phyloP scores from a whole-genome alignment of 1,140 invertebrate species.

The Meloidogyne hapla region DNA sequence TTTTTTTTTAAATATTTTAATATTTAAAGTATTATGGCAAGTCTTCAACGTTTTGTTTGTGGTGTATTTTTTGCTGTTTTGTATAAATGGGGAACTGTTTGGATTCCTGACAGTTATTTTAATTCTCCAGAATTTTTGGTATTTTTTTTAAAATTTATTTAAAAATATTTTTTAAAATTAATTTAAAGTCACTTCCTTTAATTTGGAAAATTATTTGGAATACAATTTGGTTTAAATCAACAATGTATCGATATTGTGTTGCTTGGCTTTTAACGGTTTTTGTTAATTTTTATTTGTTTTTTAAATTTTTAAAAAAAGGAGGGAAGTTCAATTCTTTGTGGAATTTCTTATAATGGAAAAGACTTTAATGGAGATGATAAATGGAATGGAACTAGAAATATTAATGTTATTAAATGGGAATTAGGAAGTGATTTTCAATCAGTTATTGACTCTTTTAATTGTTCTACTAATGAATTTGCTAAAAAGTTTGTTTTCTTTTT shows the following conservation, averaged over 20 bases:
- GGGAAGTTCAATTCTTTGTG: conserved; percentile 66
- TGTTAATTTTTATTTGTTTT: not conserved
- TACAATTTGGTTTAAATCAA: conserved; percentile 65
- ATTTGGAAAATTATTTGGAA: conserved; percentile 65
- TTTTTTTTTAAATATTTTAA: conserved; percentile 45
- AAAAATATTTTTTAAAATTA: conserved; percentile 4
- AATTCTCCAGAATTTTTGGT: conserved; percentile 64
- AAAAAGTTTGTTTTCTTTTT: conserved; percentile 62
- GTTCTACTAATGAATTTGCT: conserved; percentile 67
- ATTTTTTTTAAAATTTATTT: conserved; percentile 6
- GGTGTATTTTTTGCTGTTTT: conserved; percentile 62
- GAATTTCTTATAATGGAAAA: conserved; percentile 66
- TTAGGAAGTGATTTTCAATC: conserved; percentile 60
- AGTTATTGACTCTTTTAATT: conserved; percentile 66
- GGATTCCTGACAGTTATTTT: conserved; percentile 62
- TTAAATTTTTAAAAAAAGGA: conserved; percentile 56
- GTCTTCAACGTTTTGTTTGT: conserved; percentile 58
- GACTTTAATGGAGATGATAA: conserved; percentile 63
- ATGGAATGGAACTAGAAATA: conserved; percentile 66
- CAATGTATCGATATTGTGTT: conserved; percentile 61
- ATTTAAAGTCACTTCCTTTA: conserved; percentile 62
- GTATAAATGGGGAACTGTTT: conserved; percentile 61
- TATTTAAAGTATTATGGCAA: conserved; percentile 51
- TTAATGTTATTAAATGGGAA: conserved; percentile 65
- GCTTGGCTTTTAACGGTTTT: conserved; percentile 56